Conservation (phyloP, 2,888 invertebrate genomes). For the Onchidella celtica region DNA sequence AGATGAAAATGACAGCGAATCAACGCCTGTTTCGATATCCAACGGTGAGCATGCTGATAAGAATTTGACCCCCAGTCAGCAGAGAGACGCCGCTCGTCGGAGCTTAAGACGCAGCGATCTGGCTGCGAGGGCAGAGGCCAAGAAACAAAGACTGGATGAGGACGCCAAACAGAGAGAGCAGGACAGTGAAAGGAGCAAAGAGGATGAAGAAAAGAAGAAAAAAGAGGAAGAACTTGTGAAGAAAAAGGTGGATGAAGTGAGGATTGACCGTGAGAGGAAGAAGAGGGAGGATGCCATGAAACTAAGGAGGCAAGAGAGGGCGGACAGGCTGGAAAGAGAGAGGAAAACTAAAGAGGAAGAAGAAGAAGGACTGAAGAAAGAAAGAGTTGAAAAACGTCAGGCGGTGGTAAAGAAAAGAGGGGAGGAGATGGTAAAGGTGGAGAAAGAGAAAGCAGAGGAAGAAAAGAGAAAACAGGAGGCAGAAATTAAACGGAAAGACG, state of each 20-base stretch:
- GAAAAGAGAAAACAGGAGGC: background rate
- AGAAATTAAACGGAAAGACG: background rate
- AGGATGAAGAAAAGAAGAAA: constrained; percentile 23
- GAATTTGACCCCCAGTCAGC: background rate
- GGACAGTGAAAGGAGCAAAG: background rate
- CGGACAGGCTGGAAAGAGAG: constrained; percentile 20
- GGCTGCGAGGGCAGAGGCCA: constrained; percentile 15
- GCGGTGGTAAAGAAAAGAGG: constrained; percentile 11
- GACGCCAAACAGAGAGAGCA: background rate
- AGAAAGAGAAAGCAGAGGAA: background rate
- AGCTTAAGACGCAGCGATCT: constrained; percentile 31
- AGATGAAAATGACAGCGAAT: background rate
- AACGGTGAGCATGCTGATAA: constrained; percentile 32
- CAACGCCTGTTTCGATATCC: background rate
- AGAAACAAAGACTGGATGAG: constrained; percentile 16
- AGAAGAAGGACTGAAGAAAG: constrained; percentile 25
- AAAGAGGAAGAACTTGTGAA: background rate
- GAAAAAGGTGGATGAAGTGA: constrained; percentile 26
- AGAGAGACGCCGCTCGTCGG: background rate
- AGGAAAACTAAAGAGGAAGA: background rate
- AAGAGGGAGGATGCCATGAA: constrained; percentile 28
- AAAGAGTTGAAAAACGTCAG: constrained; percentile 15
- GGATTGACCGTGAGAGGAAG: constrained; percentile 16
- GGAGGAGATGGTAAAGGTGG: background rate
- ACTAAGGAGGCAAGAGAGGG: background rate